Base-by-base conservation (phyloP, 2,888 invertebrate species). In the Tetheella fluctuosa region DNA sequence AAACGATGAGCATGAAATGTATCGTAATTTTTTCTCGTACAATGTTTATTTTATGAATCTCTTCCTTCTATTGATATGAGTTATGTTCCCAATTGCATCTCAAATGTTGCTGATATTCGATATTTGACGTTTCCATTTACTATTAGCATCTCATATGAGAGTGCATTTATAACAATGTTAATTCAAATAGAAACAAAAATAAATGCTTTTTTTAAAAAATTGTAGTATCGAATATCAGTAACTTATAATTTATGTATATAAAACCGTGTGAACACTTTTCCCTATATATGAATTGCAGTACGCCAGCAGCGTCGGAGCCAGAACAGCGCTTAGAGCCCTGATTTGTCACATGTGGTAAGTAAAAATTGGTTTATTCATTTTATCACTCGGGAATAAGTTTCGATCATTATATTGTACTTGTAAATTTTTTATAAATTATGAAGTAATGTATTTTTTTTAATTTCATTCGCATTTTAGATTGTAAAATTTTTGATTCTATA, bases 291-390 rank as follows among this genome's bases (percentile, higher is more conserved):
- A 73, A 86, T 96, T 96, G 94, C 97, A 97, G 97, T 97, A 97
- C 97, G 97, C 95, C 96, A 96, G 95, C 96, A 96, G 94, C 97
- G 97, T 94, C 96, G 97, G 94, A 97, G 96, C 95, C 96, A 96
- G 95, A 95, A 94, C 94, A 95, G 95, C 94, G 95, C 95, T 92
- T 96, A 96, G 95, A 94, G 86, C 92, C 93, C 90, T 94, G 93
- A 91, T 83, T 86, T 75, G 70, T 74, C 80, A 77, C 77, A 73
- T 80, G 77, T 77, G 90, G 91, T 91, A 80, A 89, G 91, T 83
- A 61, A 59, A 59, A 10, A 20, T 12, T 25, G 6, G 25, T 2
- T 25, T 25, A 20, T 54, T 39, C n/a, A 53, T 30, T 58, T 54
- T 2, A 23, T 59, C 20, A 52, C 6, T 39, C n/a, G n/a, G n/a